Conservation (phyloP, 2,797 vertebrate genomes). For the Hypotaenidia philippensis region DNA sequence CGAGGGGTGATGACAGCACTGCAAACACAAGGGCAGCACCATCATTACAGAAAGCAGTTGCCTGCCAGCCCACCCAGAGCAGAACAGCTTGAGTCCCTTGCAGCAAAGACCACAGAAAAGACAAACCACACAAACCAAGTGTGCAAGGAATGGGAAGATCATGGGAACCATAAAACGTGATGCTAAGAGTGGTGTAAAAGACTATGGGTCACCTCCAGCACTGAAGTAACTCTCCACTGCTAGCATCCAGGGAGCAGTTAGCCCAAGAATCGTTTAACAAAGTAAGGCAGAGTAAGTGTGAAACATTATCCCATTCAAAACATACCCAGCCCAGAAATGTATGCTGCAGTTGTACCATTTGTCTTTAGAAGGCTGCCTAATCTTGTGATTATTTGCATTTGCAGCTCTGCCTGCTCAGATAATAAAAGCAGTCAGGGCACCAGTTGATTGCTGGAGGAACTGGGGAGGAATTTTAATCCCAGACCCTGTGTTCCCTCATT, state of each 20-base stretch:
- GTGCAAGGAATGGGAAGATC: not conserved
- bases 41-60: constrained; percentile 1
- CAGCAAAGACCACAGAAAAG: not conserved
- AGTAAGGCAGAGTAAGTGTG: not conserved
- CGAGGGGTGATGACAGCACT: not conserved
- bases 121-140: not conserved
- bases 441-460: constrained; percentile 19
- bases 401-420: constrained; percentile 18
- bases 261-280: not conserved
- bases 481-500: not conserved
- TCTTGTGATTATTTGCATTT: constrained; percentile 32
- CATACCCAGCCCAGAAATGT: not conserved
- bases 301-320: not conserved
- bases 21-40: not conserved
- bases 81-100: not conserved
- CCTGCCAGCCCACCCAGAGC: not conserved
- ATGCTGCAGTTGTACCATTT: not conserved
- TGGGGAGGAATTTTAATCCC: constrained; percentile 36
- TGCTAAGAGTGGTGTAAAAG: not conserved
- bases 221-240: not conserved
- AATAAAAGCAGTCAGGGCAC: constrained; percentile 7
- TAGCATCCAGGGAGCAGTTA: not conserved
- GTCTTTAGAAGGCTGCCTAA: constrained; percentile 19
- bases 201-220: not conserved
- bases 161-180: not conserved